Evolutionary conservation across 2,888 invertebrate species (phyloP), one percentile per base, ranked within the genome.

Genomic region (Drosophila flavopinicola): DNA sequence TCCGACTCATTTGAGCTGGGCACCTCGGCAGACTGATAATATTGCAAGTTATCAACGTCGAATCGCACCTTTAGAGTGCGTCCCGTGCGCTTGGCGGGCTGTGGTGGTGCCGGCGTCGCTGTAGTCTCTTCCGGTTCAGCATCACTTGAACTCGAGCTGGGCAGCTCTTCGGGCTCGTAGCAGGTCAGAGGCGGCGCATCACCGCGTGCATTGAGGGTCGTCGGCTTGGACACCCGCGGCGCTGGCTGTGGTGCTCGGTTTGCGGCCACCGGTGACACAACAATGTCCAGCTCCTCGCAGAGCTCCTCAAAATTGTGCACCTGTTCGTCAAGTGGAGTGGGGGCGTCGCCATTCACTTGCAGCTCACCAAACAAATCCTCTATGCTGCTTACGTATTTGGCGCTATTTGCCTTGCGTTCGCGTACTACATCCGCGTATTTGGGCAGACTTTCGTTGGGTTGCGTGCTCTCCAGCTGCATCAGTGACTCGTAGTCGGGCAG

Each of bases 1-100:
- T 75, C 73, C 1, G 69, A 74, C 24, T 73, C 69, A 23, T 54
- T 70, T 1, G 87, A 74, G 17, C 67, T 69, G 6, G 66, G 61
- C 9, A 85, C 39, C 17, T 75, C 58, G 9, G 71, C 61, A 0
- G 73, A 78, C 53, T 87, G 82, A 47, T 75, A 75, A 59, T 88
- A 66, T 70, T 83, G 72, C 33, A 84, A 65, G 47, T 84, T 84
- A 0, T 77, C 87, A 27, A 83, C 84, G 47, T 89, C 87, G 39
- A 89, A 89, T 23, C 88, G 87, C 3, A 89, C 89, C 44, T 83
- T 88, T 7, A 65, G 54, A 10, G 35, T 29, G 2, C 82, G 73
- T 10, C 66, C 65, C 9, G 61, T 74, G 0, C 75, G 65, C 25
- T 74, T 75, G n/a, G 85, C 70, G 13, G 80, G 75, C 32, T 66